A percentile compares a stretch with the other conserved stretches of the same genome.
Conservation (phyloP, 2,888 invertebrate species). For the Bellardia pandia region DNA sequence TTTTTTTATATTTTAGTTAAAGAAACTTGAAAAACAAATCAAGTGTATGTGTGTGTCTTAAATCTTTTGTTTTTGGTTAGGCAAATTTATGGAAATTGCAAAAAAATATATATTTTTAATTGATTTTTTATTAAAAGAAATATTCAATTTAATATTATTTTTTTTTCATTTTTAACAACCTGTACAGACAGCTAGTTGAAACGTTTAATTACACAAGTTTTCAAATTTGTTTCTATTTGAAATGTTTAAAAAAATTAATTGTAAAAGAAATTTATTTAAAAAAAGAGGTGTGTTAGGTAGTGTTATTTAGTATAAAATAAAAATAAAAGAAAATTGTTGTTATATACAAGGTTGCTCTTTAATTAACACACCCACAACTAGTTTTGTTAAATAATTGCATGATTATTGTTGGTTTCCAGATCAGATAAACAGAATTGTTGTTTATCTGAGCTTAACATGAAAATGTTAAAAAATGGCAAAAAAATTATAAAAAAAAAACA, state of each 20-base stretch:
- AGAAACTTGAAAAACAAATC: slow-evolving; percentile 4
- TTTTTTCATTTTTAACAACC: too few species aligned
- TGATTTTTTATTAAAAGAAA: not conserved
- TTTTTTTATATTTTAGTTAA: slow-evolving; percentile 4
- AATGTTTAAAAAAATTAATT: too few species aligned
- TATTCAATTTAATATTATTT: too few species aligned
- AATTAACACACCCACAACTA: slow-evolving; percentile 24
- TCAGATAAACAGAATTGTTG: slow-evolving; percentile 4
- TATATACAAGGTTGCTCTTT: not conserved
- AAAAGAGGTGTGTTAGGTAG: not conserved
- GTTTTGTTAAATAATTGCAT: not conserved
- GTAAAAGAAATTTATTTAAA: not conserved
- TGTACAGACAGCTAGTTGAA: too few species aligned
- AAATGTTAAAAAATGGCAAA: not conserved
- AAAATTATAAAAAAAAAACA: not conserved
- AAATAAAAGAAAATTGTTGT: not conserved
- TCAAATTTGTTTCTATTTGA: not conserved
- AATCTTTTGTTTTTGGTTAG: slow-evolving; percentile 34
- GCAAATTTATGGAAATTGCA: not conserved
- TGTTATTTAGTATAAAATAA: not conserved
- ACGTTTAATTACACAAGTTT: not conserved
- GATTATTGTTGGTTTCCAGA: not conserved
- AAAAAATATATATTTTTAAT: slow-evolving; percentile 8
- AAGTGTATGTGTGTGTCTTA: slow-evolving; percentile 22
- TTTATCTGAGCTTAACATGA: not conserved